These are phyloP conservation scores for Xylophagus ater DNA, from an alignment of 2,888 invertebrate genomes.

Conservation along the genomic window DNA sequence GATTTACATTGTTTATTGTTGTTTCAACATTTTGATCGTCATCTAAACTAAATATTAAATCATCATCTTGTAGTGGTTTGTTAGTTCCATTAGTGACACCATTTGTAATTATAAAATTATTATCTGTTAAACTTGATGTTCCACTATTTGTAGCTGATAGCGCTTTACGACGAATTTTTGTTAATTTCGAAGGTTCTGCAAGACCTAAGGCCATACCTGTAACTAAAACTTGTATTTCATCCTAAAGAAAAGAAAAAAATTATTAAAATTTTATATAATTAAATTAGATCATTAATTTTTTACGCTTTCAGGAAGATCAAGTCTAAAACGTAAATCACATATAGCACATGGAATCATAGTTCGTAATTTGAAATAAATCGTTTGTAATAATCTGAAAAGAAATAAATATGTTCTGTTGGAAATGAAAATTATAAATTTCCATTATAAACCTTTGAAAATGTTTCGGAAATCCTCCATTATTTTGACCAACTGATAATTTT, in stretches of 20 bases:
- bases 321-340: constrained; percentile 65
- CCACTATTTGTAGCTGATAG: constrained; percentile 30
- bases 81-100: constrained; percentile 17
- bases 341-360: constrained; percentile 80
- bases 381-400: constrained; percentile 47
- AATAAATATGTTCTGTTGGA: not conserved
- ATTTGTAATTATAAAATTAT: not conserved
- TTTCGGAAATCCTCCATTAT: constrained; percentile 43
- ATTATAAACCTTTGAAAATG: constrained; percentile 40
- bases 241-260: constrained; percentile 34
- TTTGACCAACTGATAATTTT: constrained; percentile 45
- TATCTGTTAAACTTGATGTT: constrained; percentile 21
- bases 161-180: constrained; percentile 40
- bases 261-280: not conserved
- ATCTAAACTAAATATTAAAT: constrained; percentile 74
- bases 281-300: constrained; percentile 16
- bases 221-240: constrained; percentile 56
- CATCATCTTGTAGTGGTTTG: constrained; percentile 47
- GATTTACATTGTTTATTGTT: not conserved
- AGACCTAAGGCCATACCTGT: constrained; percentile 72
- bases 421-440: constrained; percentile 3
- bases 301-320: constrained; percentile 78
- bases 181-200: constrained; percentile 46
- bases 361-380: constrained; percentile 80
- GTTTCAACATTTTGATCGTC: constrained; percentile 51